Conservation (phyloP, 2,888 invertebrate genomes). For the Mesorhabditis sp. region DNA sequence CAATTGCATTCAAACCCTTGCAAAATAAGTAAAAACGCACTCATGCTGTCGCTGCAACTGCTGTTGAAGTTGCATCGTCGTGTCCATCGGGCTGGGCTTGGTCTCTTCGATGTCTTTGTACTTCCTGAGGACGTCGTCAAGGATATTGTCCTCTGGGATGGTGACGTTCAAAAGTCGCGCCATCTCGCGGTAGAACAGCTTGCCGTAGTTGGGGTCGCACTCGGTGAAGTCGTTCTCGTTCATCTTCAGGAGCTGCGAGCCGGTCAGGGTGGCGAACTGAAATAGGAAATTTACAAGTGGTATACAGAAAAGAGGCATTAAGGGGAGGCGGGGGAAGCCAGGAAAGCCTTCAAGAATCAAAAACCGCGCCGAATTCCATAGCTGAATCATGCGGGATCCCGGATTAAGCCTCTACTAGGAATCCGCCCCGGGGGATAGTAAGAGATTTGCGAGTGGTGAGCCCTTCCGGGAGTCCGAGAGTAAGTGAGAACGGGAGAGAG, state of each 20-base stretch:
- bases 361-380: too few relatives aligned
- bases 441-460: too few relatives aligned
- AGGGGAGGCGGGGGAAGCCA: too few relatives aligned
- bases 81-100: conserved; percentile 18
- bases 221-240: conserved; percentile 50
- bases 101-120: conserved; percentile 33
- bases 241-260: conserved; percentile 47
- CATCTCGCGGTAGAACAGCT: conserved; percentile 51
- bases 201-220: conserved; percentile 47
- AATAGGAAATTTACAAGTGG: conserved; percentile 7
- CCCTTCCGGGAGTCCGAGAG: too few relatives aligned
- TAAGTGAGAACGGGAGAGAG: too few relatives aligned
- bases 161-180: conserved; percentile 8
- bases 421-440: too few relatives aligned
- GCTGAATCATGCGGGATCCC: too few relatives aligned
- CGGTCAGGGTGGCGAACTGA: conserved; percentile 49
- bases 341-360: too few relatives aligned
- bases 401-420: too few relatives aligned
- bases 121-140: conserved; percentile 44
- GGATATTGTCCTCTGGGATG: conserved; percentile 43
- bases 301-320: too few relatives aligned
- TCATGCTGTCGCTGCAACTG: not conserved
- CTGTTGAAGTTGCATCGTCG: conserved; percentile 13
- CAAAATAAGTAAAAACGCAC: not conserved
- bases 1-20: not conserved